phyloP scores from a whole-genome alignment of 2,113 vertebrate genomes.

The Octodon degus region DNA sequence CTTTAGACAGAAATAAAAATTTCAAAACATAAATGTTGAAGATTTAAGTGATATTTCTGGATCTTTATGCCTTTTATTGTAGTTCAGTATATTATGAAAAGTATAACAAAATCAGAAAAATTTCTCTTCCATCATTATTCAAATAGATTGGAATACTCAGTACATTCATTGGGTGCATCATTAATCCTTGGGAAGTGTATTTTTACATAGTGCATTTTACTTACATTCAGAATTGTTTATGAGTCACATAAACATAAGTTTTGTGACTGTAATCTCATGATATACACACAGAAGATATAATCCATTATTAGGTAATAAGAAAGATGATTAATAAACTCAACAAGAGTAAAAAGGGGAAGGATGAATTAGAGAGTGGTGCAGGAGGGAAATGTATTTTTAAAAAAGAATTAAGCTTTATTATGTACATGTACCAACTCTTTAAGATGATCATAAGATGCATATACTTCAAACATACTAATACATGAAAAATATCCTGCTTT shows the following conservation, averaged over 20 bases:
- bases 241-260: conserved; percentile 1
- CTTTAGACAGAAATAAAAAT: conserved; percentile 59
- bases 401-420: background rate
- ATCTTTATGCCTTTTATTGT: conserved; percentile 55
- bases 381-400: background rate
- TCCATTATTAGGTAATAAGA: background rate
- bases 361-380: background rate
- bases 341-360: background rate
- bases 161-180: conserved; percentile 25
- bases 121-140: conserved; percentile 59
- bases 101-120: conserved; percentile 25
- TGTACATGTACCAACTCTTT: background rate
- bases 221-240: conserved; percentile 18
- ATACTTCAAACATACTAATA: background rate
- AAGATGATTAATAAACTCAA: background rate
- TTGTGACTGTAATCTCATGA: conserved; percentile 22
- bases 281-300: background rate
- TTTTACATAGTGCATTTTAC: conserved; percentile 22
- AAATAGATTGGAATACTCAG: conserved; percentile 43
- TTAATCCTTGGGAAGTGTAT: conserved; percentile 43
- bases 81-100: conserved; percentile 52
- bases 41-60: conserved; percentile 39
- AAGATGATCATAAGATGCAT: background rate
- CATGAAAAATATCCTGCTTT: background rate
- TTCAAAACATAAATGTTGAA: conserved; percentile 43